A percentile compares a stretch with the other conserved stretches of the same genome.
Conservation (phyloP, 2,888 invertebrate genomes). For the Linnaemya tessellans region DNA sequence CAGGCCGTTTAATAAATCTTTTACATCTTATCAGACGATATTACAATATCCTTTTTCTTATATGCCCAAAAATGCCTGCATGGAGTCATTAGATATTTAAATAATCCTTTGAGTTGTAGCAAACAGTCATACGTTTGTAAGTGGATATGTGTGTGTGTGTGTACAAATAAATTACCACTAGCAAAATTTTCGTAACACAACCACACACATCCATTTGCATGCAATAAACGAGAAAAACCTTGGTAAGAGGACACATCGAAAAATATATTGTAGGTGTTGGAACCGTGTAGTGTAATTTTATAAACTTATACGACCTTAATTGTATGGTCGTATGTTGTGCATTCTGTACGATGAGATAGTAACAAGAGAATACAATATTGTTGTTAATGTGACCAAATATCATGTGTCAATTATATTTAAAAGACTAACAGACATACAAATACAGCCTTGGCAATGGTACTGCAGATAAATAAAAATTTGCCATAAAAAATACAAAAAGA, state of each 20-base stretch:
- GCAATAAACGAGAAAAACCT: background rate
- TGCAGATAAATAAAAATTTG: background rate
- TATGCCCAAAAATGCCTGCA: conserved; percentile 10
- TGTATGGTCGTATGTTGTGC: background rate
- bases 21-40: conserved; percentile 2
- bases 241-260: no score
- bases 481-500: background rate
- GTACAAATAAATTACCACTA: conserved; percentile 5
- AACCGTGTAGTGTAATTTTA: background rate
- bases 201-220: background rate
- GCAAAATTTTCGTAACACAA: background rate
- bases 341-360: background rate
- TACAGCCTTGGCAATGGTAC: no score
- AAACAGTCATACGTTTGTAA: conserved; percentile 16
- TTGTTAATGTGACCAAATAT: conserved; percentile 50
- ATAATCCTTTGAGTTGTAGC: conserved; percentile 62
- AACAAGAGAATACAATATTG: conserved; percentile 37
- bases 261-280: background rate
- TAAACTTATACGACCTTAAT: background rate
- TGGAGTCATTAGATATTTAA: conserved; percentile 48
- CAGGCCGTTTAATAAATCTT: background rate
- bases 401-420: conserved; percentile 54
- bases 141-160: background rate
- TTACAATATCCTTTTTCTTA: conserved; percentile 4
- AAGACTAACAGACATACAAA: background rate